A percentile compares a stretch with the other conserved stretches of the same genome.
Conservation (phyloP, 2,113 vertebrate genomes). For the Puffinus mauretanicus region DNA sequence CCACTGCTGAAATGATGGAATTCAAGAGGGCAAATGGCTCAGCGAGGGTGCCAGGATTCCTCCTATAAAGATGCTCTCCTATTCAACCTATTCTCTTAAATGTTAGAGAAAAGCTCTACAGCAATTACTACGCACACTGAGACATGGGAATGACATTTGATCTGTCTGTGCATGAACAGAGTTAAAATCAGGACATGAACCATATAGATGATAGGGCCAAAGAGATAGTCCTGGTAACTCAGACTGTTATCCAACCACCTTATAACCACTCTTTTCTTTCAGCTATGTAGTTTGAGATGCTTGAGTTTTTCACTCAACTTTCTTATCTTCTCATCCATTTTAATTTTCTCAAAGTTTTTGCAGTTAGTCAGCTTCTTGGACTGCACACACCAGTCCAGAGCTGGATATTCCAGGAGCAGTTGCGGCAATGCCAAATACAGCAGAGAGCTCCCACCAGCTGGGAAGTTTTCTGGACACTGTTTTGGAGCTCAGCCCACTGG, state of each 20-base stretch:
- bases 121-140: not conserved
- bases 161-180: not conserved
- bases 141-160: not conserved
- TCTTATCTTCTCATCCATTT: not conserved
- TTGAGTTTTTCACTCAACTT: not conserved
- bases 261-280: not conserved
- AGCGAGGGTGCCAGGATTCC: not conserved
- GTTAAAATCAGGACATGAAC: not conserved
- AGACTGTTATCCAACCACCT: not conserved
- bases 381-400: not conserved
- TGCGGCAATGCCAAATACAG: not conserved
- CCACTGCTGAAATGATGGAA: not conserved
- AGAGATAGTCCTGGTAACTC: not conserved
- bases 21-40: not conserved
- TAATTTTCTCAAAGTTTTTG: not conserved
- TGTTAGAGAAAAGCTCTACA: not conserved
- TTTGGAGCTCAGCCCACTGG: not conserved
- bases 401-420: not conserved
- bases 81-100: not conserved
- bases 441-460: not conserved
- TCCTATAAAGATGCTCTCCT: not conserved
- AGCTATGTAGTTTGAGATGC: not conserved
- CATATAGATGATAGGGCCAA: not conserved
- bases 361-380: not conserved
- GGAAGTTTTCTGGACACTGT: not conserved